Evolutionary conservation across 2,888 invertebrate species (phyloP).

Genomic region (Hipparchia semele): DNA sequence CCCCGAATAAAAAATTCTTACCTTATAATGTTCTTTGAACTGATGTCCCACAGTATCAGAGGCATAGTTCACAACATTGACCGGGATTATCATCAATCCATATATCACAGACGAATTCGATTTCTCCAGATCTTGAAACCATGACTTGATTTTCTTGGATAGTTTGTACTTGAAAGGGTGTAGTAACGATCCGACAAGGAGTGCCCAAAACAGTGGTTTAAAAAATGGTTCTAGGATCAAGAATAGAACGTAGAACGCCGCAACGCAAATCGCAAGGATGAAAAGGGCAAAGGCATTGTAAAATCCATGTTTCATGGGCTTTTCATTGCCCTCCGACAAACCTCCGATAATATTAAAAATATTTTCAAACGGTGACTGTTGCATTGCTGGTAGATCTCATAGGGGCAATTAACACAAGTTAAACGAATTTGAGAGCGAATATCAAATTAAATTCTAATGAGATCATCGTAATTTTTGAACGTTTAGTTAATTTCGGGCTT

Average conservation of each 20-base stretch:
- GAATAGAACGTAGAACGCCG: conserved; percentile 90
- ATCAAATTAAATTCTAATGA: conserved; percentile 37
- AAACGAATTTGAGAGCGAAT: conserved; percentile 22
- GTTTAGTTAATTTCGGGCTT: conserved; percentile 18
- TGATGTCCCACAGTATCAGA: conserved; percentile 89
- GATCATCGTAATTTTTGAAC: conserved; percentile 41
- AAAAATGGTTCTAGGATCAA: conserved; percentile 95
- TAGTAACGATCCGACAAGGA: conserved; percentile 97
- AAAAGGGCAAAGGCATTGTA: conserved; percentile 94
- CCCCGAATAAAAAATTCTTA: conserved; percentile 42
- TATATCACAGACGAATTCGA: conserved; percentile 86
- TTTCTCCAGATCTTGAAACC: conserved; percentile 89
- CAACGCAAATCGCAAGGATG: conserved; percentile 86
- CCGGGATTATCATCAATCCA: conserved; percentile 85
- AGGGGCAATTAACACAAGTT: conserved; percentile 14
- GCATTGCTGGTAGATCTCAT: conserved; percentile 54
- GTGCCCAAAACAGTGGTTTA: conserved; percentile 97
- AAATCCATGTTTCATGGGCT: conserved; percentile 95
- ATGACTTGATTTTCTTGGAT: conserved; percentile 88
- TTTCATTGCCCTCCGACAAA: conserved; percentile 90
- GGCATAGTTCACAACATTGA: conserved; percentile 88
- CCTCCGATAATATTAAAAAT: conserved; percentile 87
- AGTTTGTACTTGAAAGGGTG: conserved; percentile 96
- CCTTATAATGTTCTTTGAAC: conserved; percentile 85
- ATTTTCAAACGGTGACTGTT: conserved; percentile 85